These are phyloP conservation scores for Phaethon lepturus DNA, from an alignment of 2,113 vertebrate genomes.

Conservation along the genomic window DNA sequence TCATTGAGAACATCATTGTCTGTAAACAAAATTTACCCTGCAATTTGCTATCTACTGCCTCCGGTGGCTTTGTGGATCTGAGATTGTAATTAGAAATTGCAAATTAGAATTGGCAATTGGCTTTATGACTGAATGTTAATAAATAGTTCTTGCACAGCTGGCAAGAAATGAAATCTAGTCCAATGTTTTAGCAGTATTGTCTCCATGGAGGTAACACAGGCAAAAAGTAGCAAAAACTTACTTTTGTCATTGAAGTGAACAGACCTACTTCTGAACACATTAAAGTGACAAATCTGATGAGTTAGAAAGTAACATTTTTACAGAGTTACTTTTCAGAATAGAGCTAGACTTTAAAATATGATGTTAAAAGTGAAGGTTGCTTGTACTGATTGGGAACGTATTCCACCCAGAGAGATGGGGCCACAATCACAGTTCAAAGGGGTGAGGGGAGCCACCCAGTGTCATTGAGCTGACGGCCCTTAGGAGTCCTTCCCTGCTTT, in stretches of 20 bases:
- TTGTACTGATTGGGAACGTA: background rate
- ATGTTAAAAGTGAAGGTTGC: background rate
- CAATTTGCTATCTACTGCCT: background rate
- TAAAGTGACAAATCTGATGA: constrained; percentile 26
- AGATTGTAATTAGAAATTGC: constrained; percentile 23
- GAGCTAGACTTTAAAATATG: background rate
- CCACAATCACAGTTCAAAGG: background rate
- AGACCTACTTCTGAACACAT: background rate
- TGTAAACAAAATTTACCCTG: background rate
- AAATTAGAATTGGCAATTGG: constrained; percentile 17
- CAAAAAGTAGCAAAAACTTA: background rate
- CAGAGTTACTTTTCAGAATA: background rate
- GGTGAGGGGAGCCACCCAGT: background rate
- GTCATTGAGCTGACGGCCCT: background rate
- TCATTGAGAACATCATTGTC: background rate
- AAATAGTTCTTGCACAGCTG: background rate
- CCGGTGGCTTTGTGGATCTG: background rate
- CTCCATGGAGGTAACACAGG: background rate
- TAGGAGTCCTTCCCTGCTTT: background rate
- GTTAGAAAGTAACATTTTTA: constrained; percentile 1
- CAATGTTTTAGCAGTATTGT: background rate
- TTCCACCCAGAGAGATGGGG: background rate
- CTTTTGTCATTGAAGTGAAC: background rate
- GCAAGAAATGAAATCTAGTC: background rate
- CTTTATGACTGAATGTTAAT: background rate